Evolutionary conservation across 2,888 invertebrate species (phyloP).

Genomic region (Ernsta delagoae): DNA sequence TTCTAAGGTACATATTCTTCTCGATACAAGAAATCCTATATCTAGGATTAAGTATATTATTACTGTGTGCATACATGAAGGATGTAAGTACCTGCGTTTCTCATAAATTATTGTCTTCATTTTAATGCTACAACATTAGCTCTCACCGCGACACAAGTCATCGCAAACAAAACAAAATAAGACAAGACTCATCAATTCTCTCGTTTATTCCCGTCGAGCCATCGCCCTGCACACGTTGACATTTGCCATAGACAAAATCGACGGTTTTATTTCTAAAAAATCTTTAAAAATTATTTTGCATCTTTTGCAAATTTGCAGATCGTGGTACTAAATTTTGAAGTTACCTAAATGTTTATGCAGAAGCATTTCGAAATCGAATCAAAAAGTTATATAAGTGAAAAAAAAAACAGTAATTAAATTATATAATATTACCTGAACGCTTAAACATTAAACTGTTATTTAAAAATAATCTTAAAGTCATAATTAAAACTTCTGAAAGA

Average conservation of each 20-base stretch:
- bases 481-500: no score
- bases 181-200: constrained; percentile 1
- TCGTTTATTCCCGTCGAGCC: constrained; percentile 11
- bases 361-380: no score
- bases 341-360: no score
- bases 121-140: not conserved
- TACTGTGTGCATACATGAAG: no score
- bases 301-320: no score
- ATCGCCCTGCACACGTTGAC: constrained; percentile 4
- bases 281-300: no score
- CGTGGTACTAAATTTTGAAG: no score
- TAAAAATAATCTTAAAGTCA: no score
- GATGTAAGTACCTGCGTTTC: not conserved
- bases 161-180: not conserved
- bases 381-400: no score
- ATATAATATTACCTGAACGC: no score
- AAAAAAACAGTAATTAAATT: no score
- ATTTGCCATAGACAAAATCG: constrained; percentile 9
- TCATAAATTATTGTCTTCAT: not conserved
- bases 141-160: not conserved
- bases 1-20: not conserved
- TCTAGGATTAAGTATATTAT: not conserved
- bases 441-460: no score
- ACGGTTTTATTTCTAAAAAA: not conserved
- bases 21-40: not conserved